Percentiles rank a stretch among this genome's conserved stretches.
Conservation (phyloP, 2,888 invertebrate genomes). For the Saturnia pavonia region DNA sequence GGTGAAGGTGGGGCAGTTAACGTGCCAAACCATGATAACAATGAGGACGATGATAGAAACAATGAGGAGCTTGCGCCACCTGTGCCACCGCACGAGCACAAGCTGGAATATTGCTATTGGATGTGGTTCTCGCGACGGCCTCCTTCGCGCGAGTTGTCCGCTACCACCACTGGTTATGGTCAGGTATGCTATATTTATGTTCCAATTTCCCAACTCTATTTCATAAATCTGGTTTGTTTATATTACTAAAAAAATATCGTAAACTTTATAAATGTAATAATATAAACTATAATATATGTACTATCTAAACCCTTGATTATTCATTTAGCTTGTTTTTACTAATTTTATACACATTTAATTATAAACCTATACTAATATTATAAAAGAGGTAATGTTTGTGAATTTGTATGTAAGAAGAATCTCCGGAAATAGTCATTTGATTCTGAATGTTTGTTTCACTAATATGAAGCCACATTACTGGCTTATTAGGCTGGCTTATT, state of each 20-base stretch:
- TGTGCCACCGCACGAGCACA: conserved; percentile 93
- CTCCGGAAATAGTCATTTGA: too few relatives aligned
- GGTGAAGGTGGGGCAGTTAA: conserved; percentile 62
- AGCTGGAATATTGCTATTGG: conserved; percentile 95
- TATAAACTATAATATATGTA: too few relatives aligned
- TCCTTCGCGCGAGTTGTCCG: conserved; percentile 68
- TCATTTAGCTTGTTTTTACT: background rate
- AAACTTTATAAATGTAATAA: background rate
- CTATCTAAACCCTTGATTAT: too few relatives aligned
- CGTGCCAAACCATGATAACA: conserved; percentile 60
- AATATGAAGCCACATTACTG: too few relatives aligned
- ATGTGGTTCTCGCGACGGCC: conserved; percentile 91
- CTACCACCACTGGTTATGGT: conserved; percentile 74
- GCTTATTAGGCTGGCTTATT: too few relatives aligned
- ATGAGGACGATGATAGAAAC: conserved; percentile 67
- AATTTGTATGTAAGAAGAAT: too few relatives aligned
- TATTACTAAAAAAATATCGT: background rate
- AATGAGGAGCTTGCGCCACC: conserved; percentile 64
- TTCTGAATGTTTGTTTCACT: too few relatives aligned
- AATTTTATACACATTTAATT: background rate
- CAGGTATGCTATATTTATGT: conserved; percentile 53
- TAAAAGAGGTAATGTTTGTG: background rate
- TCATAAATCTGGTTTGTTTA: background rate
- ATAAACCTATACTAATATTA: too few relatives aligned
- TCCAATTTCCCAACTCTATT: background rate